phyloP scores from a whole-genome alignment of 2,797 vertebrate genomes.

The Gorsachius magnificus region DNA sequence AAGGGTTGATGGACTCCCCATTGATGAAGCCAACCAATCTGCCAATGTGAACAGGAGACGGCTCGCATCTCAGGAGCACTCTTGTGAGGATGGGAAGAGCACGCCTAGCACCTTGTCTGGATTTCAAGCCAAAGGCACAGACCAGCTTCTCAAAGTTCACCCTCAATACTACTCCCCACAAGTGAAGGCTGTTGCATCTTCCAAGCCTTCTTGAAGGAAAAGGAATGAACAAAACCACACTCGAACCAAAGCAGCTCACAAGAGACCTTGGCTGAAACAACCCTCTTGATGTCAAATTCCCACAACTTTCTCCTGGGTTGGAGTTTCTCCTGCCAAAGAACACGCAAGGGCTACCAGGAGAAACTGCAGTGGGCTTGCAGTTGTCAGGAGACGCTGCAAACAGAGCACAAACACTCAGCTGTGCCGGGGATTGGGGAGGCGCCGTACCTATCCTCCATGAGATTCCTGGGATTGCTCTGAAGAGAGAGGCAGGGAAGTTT shows the following conservation, averaged over 20 bases:
- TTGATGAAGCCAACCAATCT: background rate
- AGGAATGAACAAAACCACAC: background rate
- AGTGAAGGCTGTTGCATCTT: background rate
- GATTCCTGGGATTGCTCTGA: slow-evolving; percentile 82
- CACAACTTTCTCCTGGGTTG: background rate
- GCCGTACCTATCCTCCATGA: slow-evolving; percentile 72
- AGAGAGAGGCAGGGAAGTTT: slow-evolving; percentile 60
- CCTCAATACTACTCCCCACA: background rate
- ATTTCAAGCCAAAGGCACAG: background rate
- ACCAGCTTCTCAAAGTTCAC: background rate
- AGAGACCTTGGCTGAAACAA: background rate
- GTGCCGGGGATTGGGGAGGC: slow-evolving; percentile 68
- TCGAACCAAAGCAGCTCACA: background rate
- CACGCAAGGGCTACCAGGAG: background rate
- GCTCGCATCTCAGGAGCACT: fast-evolving
- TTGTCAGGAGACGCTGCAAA: slow-evolving; percentile 82
- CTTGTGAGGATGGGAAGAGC: background rate
- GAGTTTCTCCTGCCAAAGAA: slow-evolving; percentile 8
- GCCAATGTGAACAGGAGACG: background rate
- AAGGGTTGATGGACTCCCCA: background rate
- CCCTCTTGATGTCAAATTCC: background rate
- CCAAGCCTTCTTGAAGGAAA: background rate
- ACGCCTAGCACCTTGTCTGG: background rate
- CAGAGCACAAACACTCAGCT: slow-evolving; percentile 72
- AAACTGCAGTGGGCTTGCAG: slow-evolving; percentile 42